These are phyloP conservation scores for Neotragus pygmaeus DNA, from an alignment of 2,113 vertebrate species.

Conservation along the genomic window DNA sequence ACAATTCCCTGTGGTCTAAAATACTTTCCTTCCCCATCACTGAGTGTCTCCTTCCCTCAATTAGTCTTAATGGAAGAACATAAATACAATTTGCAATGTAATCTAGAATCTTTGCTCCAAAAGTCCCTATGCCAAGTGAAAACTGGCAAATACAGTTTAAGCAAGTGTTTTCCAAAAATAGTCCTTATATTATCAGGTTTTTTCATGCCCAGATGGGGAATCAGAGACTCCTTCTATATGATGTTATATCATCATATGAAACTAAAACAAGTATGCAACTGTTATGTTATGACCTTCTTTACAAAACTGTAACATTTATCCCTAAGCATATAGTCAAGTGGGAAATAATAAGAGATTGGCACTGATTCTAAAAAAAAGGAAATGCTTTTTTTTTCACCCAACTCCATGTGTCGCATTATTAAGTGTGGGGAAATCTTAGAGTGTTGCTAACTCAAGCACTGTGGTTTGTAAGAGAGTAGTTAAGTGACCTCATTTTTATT, in stretches of 20 bases:
- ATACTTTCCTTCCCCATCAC: background rate
- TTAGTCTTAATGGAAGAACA: slow-evolving; percentile 52
- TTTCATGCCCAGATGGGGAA: background rate
- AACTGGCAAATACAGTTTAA: slow-evolving; percentile 32
- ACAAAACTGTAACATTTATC: background rate
- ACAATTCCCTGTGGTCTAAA: background rate
- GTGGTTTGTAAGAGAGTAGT: background rate
- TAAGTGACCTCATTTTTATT: background rate
- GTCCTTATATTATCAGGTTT: background rate
- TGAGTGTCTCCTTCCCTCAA: background rate
- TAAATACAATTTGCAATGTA: slow-evolving; percentile 59
- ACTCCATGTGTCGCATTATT: background rate
- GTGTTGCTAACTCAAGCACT: background rate
- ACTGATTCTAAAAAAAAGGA: background rate
- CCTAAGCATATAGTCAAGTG: background rate
- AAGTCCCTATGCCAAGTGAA: slow-evolving; percentile 29
- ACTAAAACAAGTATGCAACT: background rate
- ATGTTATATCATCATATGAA: background rate
- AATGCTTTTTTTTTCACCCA: background rate
- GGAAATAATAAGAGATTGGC: background rate
- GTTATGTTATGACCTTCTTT: background rate
- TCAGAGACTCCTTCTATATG: background rate
- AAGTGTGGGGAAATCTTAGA: background rate
- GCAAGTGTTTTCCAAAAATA: slow-evolving; percentile 32
- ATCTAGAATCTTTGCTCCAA: slow-evolving; percentile 37